Percentiles rank a stretch among this genome's conserved stretches.
phyloP scores from a whole-genome alignment of 1,140 invertebrate genomes.

The Manduca sexta region DNA sequence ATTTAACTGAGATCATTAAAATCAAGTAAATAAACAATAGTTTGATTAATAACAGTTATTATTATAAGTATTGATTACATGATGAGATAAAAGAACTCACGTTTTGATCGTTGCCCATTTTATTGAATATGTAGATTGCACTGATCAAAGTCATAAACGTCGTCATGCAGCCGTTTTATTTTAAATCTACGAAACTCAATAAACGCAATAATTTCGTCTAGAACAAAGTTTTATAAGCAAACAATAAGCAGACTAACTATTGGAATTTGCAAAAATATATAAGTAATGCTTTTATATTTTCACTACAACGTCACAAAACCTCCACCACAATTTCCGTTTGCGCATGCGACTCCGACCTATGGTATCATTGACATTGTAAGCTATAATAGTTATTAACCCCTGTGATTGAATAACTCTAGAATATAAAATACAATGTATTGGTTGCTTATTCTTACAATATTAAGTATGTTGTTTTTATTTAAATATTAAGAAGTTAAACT shows the following conservation, averaged over 20 bases:
- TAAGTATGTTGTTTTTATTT: background rate
- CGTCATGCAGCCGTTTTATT: constrained; percentile 46
- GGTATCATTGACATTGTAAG: no score
- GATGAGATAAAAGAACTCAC: background rate
- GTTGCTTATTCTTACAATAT: no score
- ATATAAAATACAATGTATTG: no score
- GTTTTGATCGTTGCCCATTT: constrained; percentile 15
- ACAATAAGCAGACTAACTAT: constrained; percentile 56
- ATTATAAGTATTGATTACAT: background rate
- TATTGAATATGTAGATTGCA: constrained; percentile 10
- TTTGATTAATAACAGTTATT: no score
- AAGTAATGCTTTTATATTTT: constrained; percentile 27
- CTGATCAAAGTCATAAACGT: constrained; percentile 24
- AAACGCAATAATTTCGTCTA: constrained; percentile 55
- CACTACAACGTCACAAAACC: constrained; percentile 43
- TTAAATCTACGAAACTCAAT: constrained; percentile 48
- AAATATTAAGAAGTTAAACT: constrained; percentile 14
- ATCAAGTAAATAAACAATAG: no score
- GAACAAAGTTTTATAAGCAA: constrained; percentile 51
- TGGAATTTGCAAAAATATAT: constrained; percentile 36
- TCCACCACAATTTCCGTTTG: constrained; percentile 45
- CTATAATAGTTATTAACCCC: no score
- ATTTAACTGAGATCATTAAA: no score
- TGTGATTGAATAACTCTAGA: no score
- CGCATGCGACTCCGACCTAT: constrained; percentile 48